Base-by-base conservation (phyloP, 1,140 invertebrate species). In the Drosophila biarmipes region DNA sequence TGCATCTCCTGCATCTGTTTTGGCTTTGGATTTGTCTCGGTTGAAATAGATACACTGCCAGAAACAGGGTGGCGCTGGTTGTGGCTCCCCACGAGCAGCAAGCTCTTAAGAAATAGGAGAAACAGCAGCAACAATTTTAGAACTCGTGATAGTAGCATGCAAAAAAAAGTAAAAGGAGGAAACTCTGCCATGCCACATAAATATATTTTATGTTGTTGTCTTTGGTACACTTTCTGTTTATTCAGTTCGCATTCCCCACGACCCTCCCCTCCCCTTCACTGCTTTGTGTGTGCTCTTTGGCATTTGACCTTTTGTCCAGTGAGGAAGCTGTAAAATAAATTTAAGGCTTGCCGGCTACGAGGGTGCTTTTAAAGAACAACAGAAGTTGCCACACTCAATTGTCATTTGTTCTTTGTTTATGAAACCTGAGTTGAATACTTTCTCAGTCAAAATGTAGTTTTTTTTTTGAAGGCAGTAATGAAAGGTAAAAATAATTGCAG, bases 301-400 rank as follows among this genome's bases (percentile, higher is more conserved):
- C 81, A 75, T 81, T 87, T 86, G 82, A 75, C 71, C 80, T 79
- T 77, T 78, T 81, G 74, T 82, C 48, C 73, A 74, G 61, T 58
- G 73, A 78, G 82, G 78, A 81, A 85, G 81, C 67, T 72, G 79
- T 82, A 66, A 87, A 82, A 86, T 82, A 86, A 82, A 87, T 89
- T 86, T 82, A 45, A 79, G 62, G 66, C 66, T 61, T 67, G 19
- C 53, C 24, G 40, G 21, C 69, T 81, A 58, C 55, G 57, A 68
- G 43, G 31, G 38, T 48, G 27, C 21, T 24, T 21, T 59, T 48
- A 58, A 69, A 54, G 48, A 27, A 27, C 52, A 74, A 52, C 51
- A 72, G 61, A 63, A 73, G 43, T 29, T 34, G 10, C 45, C 35
- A 46, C 40, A 35, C 54, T 82, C 57, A 61, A 77, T 66, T 62